phyloP scores from a whole-genome alignment of 2,797 vertebrate genomes.

The Gorsachius magnificus region DNA sequence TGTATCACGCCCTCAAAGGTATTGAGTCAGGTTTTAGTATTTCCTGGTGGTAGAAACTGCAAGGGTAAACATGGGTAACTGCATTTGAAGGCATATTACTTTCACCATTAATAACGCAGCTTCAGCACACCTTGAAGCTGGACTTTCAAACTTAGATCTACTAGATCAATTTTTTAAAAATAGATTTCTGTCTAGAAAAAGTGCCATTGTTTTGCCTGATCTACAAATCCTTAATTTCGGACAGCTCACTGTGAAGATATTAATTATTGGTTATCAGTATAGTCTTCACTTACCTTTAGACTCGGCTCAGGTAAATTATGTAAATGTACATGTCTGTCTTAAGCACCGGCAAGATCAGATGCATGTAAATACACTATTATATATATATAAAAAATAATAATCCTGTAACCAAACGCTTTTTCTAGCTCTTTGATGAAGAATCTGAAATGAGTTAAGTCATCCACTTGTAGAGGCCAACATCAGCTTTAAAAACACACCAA shows the following conservation, averaged over 20 bases:
- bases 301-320: background rate
- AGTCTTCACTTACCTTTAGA: background rate
- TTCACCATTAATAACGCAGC: background rate
- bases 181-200: background rate
- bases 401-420: background rate
- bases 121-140: background rate
- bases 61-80: background rate
- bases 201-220: background rate
- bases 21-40: background rate
- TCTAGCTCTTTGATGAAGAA: slow-evolving; percentile 19
- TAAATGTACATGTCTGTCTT: background rate
- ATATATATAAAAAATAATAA: background rate
- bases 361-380: background rate
- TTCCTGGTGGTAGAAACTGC: background rate
- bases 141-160: background rate
- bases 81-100: background rate
- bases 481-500: background rate
- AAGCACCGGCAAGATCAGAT: slow-evolving; percentile 1
- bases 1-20: background rate
- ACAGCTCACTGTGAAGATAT: background rate
- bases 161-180: background rate
- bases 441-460: background rate
- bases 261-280: background rate
- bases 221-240: background rate
- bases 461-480: background rate